Conservation (phyloP, 2,888 invertebrate species). For the Torymus texanus region DNA sequence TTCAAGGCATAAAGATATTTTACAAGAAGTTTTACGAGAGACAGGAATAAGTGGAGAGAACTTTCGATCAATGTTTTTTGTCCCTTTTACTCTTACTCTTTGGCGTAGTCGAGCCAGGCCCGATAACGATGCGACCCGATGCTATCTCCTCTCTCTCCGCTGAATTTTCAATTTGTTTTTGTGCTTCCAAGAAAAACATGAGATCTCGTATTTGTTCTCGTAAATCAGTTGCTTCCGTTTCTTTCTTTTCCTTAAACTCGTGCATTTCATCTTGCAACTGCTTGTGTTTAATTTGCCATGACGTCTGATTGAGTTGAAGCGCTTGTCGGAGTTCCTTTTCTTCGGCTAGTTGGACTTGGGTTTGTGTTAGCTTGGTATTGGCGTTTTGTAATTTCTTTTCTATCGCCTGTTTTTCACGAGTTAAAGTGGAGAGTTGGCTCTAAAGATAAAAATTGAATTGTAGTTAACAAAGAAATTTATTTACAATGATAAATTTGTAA, state of each 20-base stretch:
- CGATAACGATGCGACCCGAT: conserved; percentile 80
- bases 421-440: conserved; percentile 77
- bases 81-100: conserved; percentile 52
- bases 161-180: conserved; percentile 80
- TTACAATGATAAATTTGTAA: background rate
- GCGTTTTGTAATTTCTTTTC: conserved; percentile 84
- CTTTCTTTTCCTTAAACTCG: conserved; percentile 75
- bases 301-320: conserved; percentile 84
- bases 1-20: conserved; percentile 40
- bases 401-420: conserved; percentile 81
- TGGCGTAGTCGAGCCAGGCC: conserved; percentile 66
- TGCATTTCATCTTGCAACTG: conserved; percentile 67
- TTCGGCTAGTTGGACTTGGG: conserved; percentile 85
- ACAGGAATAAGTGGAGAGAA: background rate
- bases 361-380: conserved; percentile 80
- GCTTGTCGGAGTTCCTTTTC: conserved; percentile 90
- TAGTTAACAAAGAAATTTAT: too few species aligned
- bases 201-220: conserved; percentile 96
- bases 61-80: conserved; percentile 42
- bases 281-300: conserved; percentile 81
- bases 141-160: conserved; percentile 79
- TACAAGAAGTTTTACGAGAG: conserved; percentile 22
- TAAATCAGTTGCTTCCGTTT: conserved; percentile 86
- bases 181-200: conserved; percentile 97
- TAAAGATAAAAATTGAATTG: conserved; percentile 64